Conservation (phyloP, 2,797 vertebrate species). For the Oreochromis mossambicus region DNA sequence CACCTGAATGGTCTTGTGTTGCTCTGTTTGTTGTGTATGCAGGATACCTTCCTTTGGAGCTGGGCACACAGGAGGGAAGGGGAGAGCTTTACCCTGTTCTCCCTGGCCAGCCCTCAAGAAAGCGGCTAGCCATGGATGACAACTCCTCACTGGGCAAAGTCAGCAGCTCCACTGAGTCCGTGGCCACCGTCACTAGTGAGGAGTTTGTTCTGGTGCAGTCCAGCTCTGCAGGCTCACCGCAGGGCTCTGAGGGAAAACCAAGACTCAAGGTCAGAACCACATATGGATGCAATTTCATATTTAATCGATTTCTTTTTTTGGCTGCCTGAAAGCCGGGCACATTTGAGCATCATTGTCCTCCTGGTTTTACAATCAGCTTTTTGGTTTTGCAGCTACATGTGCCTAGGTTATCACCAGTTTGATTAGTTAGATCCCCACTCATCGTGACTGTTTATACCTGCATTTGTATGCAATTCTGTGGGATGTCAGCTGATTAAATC, state of each 20-base stretch:
- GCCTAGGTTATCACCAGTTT: neutral
- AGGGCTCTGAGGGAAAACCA: constrained; percentile 82
- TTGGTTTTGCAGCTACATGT: neutral
- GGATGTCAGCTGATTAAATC: neutral
- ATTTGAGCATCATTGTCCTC: neutral
- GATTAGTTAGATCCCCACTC: fast-evolving
- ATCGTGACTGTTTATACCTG: neutral
- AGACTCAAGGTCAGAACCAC: constrained; percentile 82
- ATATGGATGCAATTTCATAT: neutral
- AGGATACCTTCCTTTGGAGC: constrained; percentile 7
- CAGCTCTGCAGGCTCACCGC: constrained; percentile 75
- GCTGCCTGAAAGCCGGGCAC: neutral
- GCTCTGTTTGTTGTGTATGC: neutral
- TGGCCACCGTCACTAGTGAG: constrained; percentile 87
- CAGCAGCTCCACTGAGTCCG: constrained; percentile 84
- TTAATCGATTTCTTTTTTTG: fast-evolving
- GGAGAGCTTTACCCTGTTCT: constrained; percentile 50
- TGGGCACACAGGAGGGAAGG: constrained; percentile 35
- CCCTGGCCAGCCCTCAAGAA: constrained; percentile 37
- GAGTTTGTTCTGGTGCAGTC: constrained; percentile 91
- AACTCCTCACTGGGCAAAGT: constrained; percentile 83
- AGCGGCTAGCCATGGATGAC: constrained; percentile 80
- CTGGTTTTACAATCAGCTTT: neutral
- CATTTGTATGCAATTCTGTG: neutral
- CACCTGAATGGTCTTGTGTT: neutral